Evolutionary conservation across 2,797 vertebrate species (phyloP), one percentile per base, ranked within the genome.

Genomic region (Sphenodon punctatus): DNA sequence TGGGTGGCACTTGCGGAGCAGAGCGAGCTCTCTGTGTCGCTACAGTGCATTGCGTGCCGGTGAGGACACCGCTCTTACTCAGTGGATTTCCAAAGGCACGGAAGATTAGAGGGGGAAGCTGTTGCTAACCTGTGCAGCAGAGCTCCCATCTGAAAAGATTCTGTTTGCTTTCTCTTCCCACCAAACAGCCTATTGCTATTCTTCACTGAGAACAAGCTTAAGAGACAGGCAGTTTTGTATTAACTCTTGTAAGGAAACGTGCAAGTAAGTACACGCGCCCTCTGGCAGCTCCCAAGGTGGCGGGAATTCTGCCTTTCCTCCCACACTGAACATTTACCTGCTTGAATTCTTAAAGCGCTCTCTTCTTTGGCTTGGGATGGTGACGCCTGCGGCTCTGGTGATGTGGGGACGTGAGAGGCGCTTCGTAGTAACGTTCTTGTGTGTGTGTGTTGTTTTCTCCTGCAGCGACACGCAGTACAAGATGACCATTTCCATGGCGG

Each of bases 401-500:
- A 17, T 4, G 38, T 8, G 10, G 75, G 13, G n/a, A 4, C 30
- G 58, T 14, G 12, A 22, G 2, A 22, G 1, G 10, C 9, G 17
- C 41, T 9, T 2, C 14, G 0, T 32, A 2, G 30, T 14, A 4
- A 38, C 0, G 7, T 23, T 67, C 7, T 59, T 56, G 65, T 87
- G 38, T 87, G 60, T 88, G 61, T 76, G 34, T 17, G 32, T 27
- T 27, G 13, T 63, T 10, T 43, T n/a, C 39, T 14, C 27, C 36
- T 45, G 3, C 89, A 97, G 96, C 15, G 96, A 97, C 88, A 96
- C 95, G 0, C 95, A 96, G 81, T 97, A 97, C 61, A 96, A 95
- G 84, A 95, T 97, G 96, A 96, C 95, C 85, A 96, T 97, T 73
- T 96, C 96, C 75, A 97, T 97, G 96, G 96, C 96, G 0, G 96